Evolutionary conservation across 2,113 vertebrate species (phyloP).

Genomic region (Dasyprocta punctata): DNA sequence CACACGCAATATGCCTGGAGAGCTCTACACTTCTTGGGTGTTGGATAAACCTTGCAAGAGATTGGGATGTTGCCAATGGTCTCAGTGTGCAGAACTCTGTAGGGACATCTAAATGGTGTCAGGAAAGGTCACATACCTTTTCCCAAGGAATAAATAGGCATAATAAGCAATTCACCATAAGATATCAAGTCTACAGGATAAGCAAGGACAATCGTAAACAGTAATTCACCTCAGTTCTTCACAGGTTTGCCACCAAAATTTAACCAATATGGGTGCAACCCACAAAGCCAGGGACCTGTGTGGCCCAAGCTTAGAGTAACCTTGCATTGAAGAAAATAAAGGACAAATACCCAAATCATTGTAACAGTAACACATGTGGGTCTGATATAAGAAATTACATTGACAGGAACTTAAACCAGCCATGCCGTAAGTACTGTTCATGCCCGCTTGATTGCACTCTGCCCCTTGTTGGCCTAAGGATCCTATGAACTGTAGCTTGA

Average conservation of each 20-base stretch:
- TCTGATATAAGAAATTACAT: neutral
- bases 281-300: neutral
- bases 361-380: neutral
- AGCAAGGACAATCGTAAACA: neutral
- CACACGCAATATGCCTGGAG: neutral
- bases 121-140: neutral
- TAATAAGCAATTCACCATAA: neutral
- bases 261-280: neutral
- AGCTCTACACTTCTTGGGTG: neutral
- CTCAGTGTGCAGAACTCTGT: neutral
- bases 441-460: neutral
- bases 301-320: neutral
- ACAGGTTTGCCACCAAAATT: neutral
- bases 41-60: neutral
- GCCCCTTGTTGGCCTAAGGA: neutral
- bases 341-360: neutral
- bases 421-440: neutral
- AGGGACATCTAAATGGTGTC: neutral
- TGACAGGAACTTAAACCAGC: neutral
- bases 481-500: neutral
- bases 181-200: neutral
- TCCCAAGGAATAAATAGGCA: neutral
- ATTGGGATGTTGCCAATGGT: neutral
- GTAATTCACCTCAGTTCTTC: neutral
- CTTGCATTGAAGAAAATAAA: constrained; percentile 19